Evolutionary conservation across 2,888 invertebrate genomes (phyloP), one percentile per base, ranked within the genome.

Genomic region (Alloscopus bannaensis): DNA sequence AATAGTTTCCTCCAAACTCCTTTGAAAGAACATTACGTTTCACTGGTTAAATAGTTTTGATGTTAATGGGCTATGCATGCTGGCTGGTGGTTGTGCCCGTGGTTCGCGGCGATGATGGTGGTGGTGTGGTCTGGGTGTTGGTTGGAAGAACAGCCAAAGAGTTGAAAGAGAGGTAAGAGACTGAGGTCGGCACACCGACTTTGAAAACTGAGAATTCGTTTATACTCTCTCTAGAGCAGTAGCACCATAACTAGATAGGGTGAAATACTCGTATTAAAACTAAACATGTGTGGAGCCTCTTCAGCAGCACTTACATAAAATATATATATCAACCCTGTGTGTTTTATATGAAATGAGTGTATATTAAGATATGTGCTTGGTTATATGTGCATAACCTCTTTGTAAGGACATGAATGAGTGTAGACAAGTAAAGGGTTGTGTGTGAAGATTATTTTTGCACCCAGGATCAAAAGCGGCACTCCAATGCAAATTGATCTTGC

Each of bases 381-480:
- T 22, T 47, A 13, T 47, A 13, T 6, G 4, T 13, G n/a, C 47
- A 47, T 47, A n/a, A n/a, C 36, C 36, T 36, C 36, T 13, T 50
- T 22, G 18, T 50, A 20, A 64, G 62, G 62, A 36, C 64, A 65
- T 73, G 73, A 66, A 69, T 76, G 69, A 76, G 52, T 29, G 26
- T 29, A 40, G 40, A 69, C 60, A 68, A 52, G 76, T 20, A 70
- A 78, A 71, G 78, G 70, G 78, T 71, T 78, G 71, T 81, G 73
- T 83, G 75, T 81, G 80, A 84, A 82, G 82, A 84, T 84, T 82
- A 84, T 84, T 82, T 84, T 84, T 84, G 80, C 84, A 82, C 81
- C 80, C 78, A 75, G 76, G 80, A 80, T 82, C 82, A 81, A 84
- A 84, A 71, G 80, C 82, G 84, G 84, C 81, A 84, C 82, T 81